phyloP scores from a whole-genome alignment of 2,888 invertebrate genomes.

The Neoitamus cyanurus region DNA sequence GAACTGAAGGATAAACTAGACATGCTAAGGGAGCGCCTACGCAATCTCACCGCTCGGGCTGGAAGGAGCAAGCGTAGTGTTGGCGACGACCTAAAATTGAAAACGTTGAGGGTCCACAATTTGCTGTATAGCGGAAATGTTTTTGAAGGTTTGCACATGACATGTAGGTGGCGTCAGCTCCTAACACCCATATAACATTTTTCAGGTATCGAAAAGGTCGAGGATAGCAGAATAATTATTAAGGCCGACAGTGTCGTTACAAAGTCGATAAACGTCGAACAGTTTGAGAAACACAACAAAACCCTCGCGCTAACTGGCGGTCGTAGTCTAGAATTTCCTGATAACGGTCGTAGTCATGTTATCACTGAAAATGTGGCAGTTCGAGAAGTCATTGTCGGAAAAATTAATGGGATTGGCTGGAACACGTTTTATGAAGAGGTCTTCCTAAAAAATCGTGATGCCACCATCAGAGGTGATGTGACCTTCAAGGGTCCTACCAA shows the following conservation, averaged over 20 bases:
- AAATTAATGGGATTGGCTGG: background rate
- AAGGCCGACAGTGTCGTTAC: background rate
- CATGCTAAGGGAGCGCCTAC: background rate
- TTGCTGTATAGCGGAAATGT: background rate
- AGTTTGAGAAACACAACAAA: background rate
- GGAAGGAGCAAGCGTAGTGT: background rate
- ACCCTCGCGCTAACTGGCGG: too few species aligned
- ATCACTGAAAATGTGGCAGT: background rate
- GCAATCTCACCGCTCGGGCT: background rate
- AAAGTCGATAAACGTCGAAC: background rate
- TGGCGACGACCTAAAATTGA: background rate
- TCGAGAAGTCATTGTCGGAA: background rate
- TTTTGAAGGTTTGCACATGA: conserved; percentile 23
- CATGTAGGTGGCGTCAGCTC: too few species aligned
- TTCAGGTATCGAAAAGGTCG: background rate
- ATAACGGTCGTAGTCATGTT: background rate
- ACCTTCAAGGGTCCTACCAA: background rate
- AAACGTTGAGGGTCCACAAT: background rate
- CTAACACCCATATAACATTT: too few species aligned
- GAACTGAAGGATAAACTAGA: background rate
- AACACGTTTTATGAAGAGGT: background rate
- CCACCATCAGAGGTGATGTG: background rate
- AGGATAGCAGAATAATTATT: background rate
- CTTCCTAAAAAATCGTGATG: conserved; percentile 16
- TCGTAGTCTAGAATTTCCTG: background rate